Evolutionary conservation across 2,888 invertebrate species (phyloP), one percentile per base, ranked within the genome.

Genomic region (Thymelicus acteon): DNA sequence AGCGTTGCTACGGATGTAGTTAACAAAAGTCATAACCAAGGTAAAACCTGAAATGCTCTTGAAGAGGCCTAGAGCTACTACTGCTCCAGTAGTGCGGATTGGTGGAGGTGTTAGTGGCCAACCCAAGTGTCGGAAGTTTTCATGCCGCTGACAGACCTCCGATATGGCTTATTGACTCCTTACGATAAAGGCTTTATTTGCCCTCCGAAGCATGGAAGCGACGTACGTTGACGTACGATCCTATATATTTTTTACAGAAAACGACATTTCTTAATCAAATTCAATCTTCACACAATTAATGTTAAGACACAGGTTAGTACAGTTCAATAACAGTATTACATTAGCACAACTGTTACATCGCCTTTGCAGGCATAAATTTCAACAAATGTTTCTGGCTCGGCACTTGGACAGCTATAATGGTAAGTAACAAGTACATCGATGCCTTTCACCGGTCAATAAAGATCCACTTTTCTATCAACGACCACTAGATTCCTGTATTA

Each of bases 391-490:
- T 77, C 79, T 76, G 73, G 75, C 76, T 78, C 72, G 79, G 77
- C 77, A 79, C 77, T 78, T 72, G 75, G 76, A 80, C 82, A 79
- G 76, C 80, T 80, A 81, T 83, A 81, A 82, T 77, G 75, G 76
- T 76, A 77, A 80, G 74, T 78, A 77, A 78, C 80, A 76, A 75
- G 76, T 78, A 77, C 79, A 78, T 79, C 74, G 74, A 73, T 75
- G 66, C 77, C 90, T 92, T 92, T 91, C 91, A 88, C 91, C 85
- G 76, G 75, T 85, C 83, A 84, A 88, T 87, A 88, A 87, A 87
- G 85, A 87, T 85, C 88, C 83, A 87, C 89, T 89, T 91, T 90
- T 91, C 89, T 85, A 88, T 83, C 83, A 82, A 81, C 83, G 80
- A 82, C 80, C 77, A 79, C 76, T 79, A 74, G 78, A 80, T 81